Percentiles rank a stretch among this genome's conserved stretches.
These are phyloP conservation scores for Drosophila melanogaster DNA, from an alignment of 1,140 invertebrate genomes.

Conservation along the genomic window Release_6_plus_ISO1_MT NT_033777.3:10914001-10914500, in stretches of 20 bases:
- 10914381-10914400: slow-evolving; percentile 34
- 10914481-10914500: slow-evolving; percentile 75
- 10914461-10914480: slow-evolving; percentile 69
- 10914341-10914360: slow-evolving; percentile 53
- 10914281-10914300: slow-evolving; percentile 46
- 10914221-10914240: not conserved
- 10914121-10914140: too few species aligned
- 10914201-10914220: not conserved
- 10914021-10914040: slow-evolving; percentile 16
- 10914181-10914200: not conserved
- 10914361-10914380: slow-evolving; percentile 42
- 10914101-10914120: not conserved
- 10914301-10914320: slow-evolving; percentile 47
- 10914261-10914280: slow-evolving; percentile 25
- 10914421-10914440: slow-evolving; percentile 2
- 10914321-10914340: slow-evolving; percentile 75
- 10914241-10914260: slow-evolving; percentile 24
- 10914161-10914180: not conserved
- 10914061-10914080: not conserved
- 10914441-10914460: slow-evolving; percentile 1
- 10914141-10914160: not conserved
- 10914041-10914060: not conserved
- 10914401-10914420: not conserved
- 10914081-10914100: not conserved
- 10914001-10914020: slow-evolving; percentile 47